phyloP scores from a whole-genome alignment of 64 coral and sea anemone genomes.

The Stichodactyla helianthus region DNA sequence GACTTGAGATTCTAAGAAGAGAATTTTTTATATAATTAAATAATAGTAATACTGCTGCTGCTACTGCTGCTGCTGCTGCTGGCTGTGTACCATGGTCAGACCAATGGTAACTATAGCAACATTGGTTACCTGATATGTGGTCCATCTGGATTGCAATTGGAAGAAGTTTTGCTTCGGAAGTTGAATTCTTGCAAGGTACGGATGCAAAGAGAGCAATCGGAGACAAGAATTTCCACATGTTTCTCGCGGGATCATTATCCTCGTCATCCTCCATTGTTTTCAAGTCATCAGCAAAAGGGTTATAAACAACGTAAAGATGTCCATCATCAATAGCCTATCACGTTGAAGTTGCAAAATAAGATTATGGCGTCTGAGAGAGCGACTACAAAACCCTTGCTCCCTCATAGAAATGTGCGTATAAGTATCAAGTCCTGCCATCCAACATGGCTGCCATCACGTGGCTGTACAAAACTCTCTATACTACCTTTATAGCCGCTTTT shows the following conservation, averaged over 20 bases:
- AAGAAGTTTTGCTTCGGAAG: neutral
- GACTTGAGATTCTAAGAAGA: constrained; percentile 35
- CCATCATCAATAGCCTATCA: constrained; percentile 22
- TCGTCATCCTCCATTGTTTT: neutral
- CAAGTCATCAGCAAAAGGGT: constrained; percentile 9
- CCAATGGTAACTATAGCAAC: too few species aligned
- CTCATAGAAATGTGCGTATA: too few species aligned
- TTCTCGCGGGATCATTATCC: constrained; percentile 21
- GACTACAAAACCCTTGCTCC: too few species aligned
- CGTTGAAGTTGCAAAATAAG: too few species aligned
- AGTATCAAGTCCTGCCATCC: too few species aligned
- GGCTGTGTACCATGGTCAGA: too few species aligned
- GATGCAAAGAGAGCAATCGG: constrained; percentile 37
- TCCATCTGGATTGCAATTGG: constrained; percentile 56
- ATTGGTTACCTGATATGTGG: neutral
- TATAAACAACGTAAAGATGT: constrained; percentile 18
- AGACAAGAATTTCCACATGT: constrained; percentile 39
- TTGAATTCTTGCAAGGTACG: neutral
- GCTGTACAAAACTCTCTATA: too few species aligned
- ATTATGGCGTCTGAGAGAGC: too few species aligned
- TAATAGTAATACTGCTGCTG: neutral
- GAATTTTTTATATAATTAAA: neutral
- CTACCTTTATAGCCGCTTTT: too few species aligned
- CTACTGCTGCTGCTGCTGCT: too few species aligned
- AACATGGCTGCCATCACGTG: too few species aligned